phyloP scores from a whole-genome alignment of 2,888 invertebrate genomes.

The Eupithecia insigniata region DNA sequence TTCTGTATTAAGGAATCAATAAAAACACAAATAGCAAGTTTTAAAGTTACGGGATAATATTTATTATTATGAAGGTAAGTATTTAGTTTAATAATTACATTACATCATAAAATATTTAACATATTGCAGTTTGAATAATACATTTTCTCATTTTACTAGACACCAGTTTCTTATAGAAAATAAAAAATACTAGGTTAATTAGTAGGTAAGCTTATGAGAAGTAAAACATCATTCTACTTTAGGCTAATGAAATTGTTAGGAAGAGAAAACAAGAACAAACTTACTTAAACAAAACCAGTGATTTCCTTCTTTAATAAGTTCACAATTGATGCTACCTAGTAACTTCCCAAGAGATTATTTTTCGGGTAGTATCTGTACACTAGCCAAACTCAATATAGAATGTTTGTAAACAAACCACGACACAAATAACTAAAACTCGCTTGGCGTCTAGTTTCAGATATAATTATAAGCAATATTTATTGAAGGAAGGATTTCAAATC shows the following conservation, averaged over 20 bases:
- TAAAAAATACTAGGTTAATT: background rate
- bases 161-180: background rate
- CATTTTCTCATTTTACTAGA: constrained; percentile 9
- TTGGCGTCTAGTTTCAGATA: too few species aligned
- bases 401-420: too few species aligned
- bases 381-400: too few species aligned
- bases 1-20: background rate
- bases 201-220: background rate
- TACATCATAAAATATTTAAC: constrained; percentile 25
- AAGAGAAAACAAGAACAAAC: background rate
- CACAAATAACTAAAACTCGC: too few species aligned
- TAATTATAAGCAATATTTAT: too few species aligned
- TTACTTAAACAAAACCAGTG: background rate
- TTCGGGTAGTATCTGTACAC: too few species aligned
- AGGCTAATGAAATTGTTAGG: background rate
- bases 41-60: constrained; percentile 39
- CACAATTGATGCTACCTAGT: background rate
- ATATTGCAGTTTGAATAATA: constrained; percentile 22
- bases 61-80: constrained; percentile 24
- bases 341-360: background rate
- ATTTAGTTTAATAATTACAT: constrained; percentile 4
- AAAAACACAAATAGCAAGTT: constrained; percentile 36
- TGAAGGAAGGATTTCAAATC: too few species aligned
- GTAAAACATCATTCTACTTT: background rate
- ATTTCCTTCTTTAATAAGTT: background rate